These are phyloP conservation scores for Smutsia gigantea DNA, from an alignment of 2,797 vertebrate genomes.

Conservation along the genomic window DNA sequence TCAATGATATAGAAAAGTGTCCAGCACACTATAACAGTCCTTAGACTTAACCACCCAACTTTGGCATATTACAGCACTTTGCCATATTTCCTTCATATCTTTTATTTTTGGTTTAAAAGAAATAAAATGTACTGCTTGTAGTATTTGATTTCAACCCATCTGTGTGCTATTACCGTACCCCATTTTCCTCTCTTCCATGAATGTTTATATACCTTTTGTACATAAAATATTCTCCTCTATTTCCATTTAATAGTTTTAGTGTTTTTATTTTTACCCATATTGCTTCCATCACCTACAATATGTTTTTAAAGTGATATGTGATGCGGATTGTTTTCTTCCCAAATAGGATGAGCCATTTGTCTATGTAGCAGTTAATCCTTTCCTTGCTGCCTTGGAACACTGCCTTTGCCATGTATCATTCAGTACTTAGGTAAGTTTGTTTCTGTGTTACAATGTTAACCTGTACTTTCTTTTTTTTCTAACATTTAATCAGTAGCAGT, in stretches of 20 bases:
- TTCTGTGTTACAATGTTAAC: background rate
- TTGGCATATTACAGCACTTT: background rate
- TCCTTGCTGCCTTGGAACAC: background rate
- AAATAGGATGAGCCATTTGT: background rate
- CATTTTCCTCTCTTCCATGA: background rate
- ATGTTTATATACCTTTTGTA: background rate
- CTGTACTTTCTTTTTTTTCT: background rate
- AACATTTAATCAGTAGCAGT: background rate
- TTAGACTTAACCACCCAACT: background rate
- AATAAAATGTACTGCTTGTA: background rate
- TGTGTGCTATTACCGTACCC: background rate
- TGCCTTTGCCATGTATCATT: background rate
- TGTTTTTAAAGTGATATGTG: background rate
- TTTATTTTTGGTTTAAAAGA: constrained; percentile 2
- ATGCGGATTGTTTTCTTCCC: background rate
- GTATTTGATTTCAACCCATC: background rate
- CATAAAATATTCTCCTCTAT: background rate
- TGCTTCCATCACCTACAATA: background rate
- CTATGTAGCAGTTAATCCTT: background rate
- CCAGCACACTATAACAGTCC: background rate
- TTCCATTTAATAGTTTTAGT: background rate
- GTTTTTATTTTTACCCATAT: background rate
- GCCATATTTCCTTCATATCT: background rate
- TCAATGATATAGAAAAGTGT: background rate
- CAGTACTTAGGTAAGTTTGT: background rate